Conservation (phyloP, 2,797 vertebrate genomes). For the Malurus leucopterus region DNA sequence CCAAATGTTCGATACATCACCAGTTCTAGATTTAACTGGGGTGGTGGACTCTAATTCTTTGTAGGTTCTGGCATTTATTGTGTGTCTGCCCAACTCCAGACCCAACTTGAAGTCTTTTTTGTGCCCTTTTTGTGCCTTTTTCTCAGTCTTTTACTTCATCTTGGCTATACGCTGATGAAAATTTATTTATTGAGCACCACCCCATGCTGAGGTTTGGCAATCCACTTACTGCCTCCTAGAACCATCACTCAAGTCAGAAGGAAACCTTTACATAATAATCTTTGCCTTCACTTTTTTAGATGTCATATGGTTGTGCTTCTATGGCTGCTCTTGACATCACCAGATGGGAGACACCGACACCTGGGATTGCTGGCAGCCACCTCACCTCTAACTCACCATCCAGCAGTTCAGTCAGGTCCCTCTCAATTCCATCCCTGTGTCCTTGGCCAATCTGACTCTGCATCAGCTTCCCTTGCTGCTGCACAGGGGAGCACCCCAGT, state of each 20-base stretch:
- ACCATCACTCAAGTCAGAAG: neutral
- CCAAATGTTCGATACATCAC: neutral
- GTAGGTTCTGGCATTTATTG: neutral
- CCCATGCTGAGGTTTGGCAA: neutral
- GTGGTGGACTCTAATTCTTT: neutral
- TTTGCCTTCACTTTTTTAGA: neutral
- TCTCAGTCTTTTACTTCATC: neutral
- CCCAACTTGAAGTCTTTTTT: neutral
- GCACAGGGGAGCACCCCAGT: neutral
- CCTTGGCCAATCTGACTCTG: neutral
- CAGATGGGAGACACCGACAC: accelerated
- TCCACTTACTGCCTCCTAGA: neutral
- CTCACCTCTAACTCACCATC: neutral
- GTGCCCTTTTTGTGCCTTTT: neutral
- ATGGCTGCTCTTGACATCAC: neutral
- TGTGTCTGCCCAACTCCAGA: neutral
- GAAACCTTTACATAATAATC: neutral
- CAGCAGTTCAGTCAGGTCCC: neutral
- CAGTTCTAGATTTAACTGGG: neutral
- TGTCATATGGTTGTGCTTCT: neutral
- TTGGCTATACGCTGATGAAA: neutral
- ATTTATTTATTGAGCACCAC: neutral
- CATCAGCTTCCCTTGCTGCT: neutral
- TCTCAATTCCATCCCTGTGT: neutral
- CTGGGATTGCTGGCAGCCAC: neutral